Evolutionary conservation across 2,113 vertebrate species (phyloP), one percentile per base, ranked within the genome.

Genomic region (Tetraodon nigroviridis): DNA sequence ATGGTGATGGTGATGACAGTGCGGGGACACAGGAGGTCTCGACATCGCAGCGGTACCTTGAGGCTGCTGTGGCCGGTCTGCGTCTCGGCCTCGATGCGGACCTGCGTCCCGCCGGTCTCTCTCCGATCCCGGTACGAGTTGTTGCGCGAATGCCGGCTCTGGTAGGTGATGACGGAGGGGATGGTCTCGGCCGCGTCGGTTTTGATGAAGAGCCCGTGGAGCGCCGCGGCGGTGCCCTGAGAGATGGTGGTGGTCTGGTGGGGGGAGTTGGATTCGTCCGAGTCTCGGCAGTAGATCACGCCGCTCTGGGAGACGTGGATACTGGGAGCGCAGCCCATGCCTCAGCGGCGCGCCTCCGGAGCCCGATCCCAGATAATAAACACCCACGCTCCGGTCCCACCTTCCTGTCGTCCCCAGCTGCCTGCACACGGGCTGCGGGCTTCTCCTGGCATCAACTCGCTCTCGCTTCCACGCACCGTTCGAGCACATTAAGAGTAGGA

Each of bases 221-320:
- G 82, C 56, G 93, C 90, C 78, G 86, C 81, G 41, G 89, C 90
- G 58, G 92, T 89, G 83, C 92, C 93, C 91, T 94, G 94, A 42
- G 95, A 94, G 90, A 92, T 88, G 82, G 92, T 88, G 82, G 93
- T 89, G 86, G 91, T 93, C 89, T 94, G 94, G 80, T 92, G 93
- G 15, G 94, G 94, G 24, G 95, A 97, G 80, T 83, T 93, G 88
- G 95, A 95, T 80, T 95, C 95, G 81, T 97, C 94, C 52, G 95
- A 97, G 91, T 95, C 94, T 53, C 95, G 92, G 90, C 95, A 98
- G 91, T 97, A 97, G 85, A 97, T 94, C 87, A 97, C 94, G 67
- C 95, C 94, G 92, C 94, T 98, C 89, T 97, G 95, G 78, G 95
- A 97, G 88, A 98, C 94, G 88, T 97, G 95, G 88, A 97, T 96